phyloP scores from a whole-genome alignment of 2,888 invertebrate species.

The Steinernema hermaphroditum region DNA sequence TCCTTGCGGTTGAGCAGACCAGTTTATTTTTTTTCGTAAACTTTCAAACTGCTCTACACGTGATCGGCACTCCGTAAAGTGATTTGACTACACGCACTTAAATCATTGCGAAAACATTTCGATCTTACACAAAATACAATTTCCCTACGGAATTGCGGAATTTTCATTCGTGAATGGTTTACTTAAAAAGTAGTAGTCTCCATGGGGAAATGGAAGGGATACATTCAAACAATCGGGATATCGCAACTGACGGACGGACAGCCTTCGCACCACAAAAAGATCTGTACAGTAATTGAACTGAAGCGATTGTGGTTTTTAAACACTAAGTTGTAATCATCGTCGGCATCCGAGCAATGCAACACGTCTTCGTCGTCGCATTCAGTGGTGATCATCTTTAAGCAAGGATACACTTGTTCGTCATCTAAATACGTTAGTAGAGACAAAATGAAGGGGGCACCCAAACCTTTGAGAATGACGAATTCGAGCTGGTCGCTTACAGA shows the following conservation, averaged over 20 bases:
- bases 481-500: conserved; percentile 27
- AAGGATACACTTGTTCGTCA: conserved; percentile 34
- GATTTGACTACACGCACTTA: too few relatives aligned
- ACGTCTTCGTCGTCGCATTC: conserved; percentile 36
- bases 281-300: conserved; percentile 25
- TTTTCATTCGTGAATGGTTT: too few relatives aligned
- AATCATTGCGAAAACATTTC: too few relatives aligned
- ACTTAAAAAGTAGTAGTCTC: too few relatives aligned
- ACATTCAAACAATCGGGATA: neutral
- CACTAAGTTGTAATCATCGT: conserved; percentile 25
- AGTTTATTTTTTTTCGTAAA: too few relatives aligned
- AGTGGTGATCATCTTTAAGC: conserved; percentile 35
- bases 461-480: conserved; percentile 32
- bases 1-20: too few relatives aligned
- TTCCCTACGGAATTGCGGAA: too few relatives aligned
- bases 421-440: conserved; percentile 28
- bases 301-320: conserved; percentile 36
- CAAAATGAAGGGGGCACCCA: neutral
- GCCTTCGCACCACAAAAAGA: conserved; percentile 23
- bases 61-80: too few relatives aligned
- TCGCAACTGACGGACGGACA: neutral
- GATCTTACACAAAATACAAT: too few relatives aligned
- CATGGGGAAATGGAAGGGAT: too few relatives aligned
- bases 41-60: too few relatives aligned
- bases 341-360: neutral